phyloP scores from a whole-genome alignment of 2,888 invertebrate species.

The Mylabris sibirica region DNA sequence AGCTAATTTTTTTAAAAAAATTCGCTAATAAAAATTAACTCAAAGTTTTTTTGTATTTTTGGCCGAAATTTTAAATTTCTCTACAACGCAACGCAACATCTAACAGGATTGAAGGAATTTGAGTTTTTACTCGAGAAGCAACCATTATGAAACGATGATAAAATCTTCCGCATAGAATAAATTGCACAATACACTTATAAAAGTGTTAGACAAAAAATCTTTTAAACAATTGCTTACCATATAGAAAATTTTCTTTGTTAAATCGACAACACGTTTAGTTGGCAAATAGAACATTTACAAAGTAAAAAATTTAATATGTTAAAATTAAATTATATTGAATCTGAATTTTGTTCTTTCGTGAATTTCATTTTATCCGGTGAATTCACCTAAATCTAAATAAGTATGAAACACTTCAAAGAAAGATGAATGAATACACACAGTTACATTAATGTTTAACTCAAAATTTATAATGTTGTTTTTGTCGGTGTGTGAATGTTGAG shows the following conservation, averaged over 20 bases:
- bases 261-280: slow-evolving; percentile 13
- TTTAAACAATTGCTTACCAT: slow-evolving; percentile 24
- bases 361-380: background rate
- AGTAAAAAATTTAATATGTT: background rate
- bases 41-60: background rate
- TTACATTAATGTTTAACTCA: slow-evolving; percentile 45
- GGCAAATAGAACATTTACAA: slow-evolving; percentile 8
- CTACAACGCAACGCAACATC: slow-evolving; percentile 15
- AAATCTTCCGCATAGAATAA: slow-evolving; percentile 17
- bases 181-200: slow-evolving; percentile 24
- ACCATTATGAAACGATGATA: slow-evolving; percentile 24
- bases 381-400: background rate
- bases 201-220: slow-evolving; percentile 23
- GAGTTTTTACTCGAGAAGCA: slow-evolving; percentile 19
- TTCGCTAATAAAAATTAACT: background rate
- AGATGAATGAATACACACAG: slow-evolving; percentile 40
- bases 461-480: slow-evolving; percentile 53
- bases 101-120: slow-evolving; percentile 7
- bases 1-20: too few species aligned
- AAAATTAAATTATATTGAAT: background rate
- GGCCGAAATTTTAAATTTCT: background rate
- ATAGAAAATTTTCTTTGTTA: slow-evolving; percentile 18
- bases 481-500: slow-evolving; percentile 52
- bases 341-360: background rate
- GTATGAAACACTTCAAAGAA: slow-evolving; percentile 12